A percentile compares a stretch with the other conserved stretches of the same genome.
Evolutionary conservation across 53 echinoderm and acorn worm genomes (phyloP).

Genomic region (Paracentrotus lividus): DNA sequence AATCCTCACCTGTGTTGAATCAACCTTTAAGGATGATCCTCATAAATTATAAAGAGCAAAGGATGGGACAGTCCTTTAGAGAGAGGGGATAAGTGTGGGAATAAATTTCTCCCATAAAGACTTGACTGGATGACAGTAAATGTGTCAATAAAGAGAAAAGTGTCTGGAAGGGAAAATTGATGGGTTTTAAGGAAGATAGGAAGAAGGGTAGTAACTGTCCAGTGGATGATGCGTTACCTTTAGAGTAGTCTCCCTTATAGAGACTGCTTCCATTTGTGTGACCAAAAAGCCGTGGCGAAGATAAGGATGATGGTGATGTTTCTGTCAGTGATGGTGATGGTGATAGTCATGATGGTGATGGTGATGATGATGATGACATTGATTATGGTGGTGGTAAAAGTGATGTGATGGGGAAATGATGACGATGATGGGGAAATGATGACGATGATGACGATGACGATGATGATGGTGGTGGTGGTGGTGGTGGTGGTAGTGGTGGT

Average conservation of each 20-base stretch:
- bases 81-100: slow-evolving; percentile 37
- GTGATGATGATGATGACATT: neutral
- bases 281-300: neutral
- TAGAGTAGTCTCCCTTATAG: neutral
- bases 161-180: slow-evolving; percentile 61
- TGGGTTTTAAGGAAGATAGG: slow-evolving; percentile 43
- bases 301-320: neutral
- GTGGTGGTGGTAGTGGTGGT: neutral
- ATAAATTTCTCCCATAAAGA: slow-evolving; percentile 39
- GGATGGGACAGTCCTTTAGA: slow-evolving; percentile 37
- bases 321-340: neutral
- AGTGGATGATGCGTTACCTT: slow-evolving; percentile 39
- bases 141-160: slow-evolving; percentile 59
- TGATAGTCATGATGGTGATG: neutral
- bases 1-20: neutral
- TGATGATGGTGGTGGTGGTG: neutral
- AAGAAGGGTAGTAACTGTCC: slow-evolving; percentile 15
- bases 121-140: slow-evolving; percentile 51
- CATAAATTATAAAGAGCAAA: slow-evolving; percentile 39
- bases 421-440: too few species aligned
- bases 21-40: slow-evolving; percentile 26
- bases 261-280: neutral
- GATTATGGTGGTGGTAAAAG: neutral
- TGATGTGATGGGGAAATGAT: neutral
- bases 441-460: neutral